Evolutionary conservation across 2,888 invertebrate genomes (phyloP).

Genomic region (Folsomia manolachei): DNA sequence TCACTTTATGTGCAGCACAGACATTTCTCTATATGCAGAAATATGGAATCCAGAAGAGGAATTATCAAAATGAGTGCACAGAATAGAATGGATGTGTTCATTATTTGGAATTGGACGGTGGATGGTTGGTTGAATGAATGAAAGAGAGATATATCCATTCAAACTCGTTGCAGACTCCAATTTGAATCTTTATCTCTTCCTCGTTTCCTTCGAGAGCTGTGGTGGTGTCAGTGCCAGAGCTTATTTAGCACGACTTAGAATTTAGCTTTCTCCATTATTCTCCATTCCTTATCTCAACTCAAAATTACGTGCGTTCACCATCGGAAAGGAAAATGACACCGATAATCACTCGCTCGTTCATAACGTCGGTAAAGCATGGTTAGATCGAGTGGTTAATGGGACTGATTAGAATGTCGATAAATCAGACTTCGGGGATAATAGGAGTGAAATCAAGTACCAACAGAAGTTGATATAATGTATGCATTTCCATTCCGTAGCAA

Average conservation of each 20-base stretch:
- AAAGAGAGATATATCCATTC: neutral
- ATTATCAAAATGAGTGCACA: neutral
- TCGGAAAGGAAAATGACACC: neutral
- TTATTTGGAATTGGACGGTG: neutral
- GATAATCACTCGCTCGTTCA: slow-evolving; percentile 3
- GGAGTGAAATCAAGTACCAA: no score
- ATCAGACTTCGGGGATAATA: neutral
- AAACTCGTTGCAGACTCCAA: neutral
- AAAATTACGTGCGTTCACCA: neutral
- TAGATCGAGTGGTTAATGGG: neutral
- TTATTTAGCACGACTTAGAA: neutral
- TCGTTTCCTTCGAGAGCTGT: neutral
- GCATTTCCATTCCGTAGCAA: no score
- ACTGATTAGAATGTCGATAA: neutral
- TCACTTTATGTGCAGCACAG: no score
- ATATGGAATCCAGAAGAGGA: neutral
- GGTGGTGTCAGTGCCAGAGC: neutral
- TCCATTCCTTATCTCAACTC: neutral
- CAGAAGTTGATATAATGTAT: no score
- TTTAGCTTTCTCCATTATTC: no score
- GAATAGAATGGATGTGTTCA: no score
- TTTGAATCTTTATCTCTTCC: neutral
- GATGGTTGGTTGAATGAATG: neutral
- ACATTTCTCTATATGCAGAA: no score
- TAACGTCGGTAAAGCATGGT: neutral